A percentile compares a stretch with the other conserved stretches of the same genome.
Conservation (phyloP, 2,113 vertebrate species). For the Nerophis lumbriciformis region DNA sequence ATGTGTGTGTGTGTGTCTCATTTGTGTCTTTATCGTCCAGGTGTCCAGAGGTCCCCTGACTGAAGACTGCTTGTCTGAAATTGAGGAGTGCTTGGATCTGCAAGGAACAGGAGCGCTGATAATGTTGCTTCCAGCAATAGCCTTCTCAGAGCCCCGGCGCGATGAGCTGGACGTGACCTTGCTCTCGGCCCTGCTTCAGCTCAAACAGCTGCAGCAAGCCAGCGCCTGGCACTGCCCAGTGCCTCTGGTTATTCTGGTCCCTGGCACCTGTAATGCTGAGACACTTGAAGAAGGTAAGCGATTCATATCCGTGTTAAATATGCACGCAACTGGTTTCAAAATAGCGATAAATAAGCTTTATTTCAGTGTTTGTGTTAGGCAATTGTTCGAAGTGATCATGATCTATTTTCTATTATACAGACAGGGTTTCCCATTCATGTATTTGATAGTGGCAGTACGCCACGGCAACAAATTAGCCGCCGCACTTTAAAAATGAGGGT, state of each 20-base stretch:
- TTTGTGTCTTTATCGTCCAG: slow-evolving; percentile 51
- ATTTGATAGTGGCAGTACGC: too few relatives aligned
- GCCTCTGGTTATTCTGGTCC: slow-evolving; percentile 80
- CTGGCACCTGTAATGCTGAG: slow-evolving; percentile 26
- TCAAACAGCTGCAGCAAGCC: slow-evolving; percentile 86
- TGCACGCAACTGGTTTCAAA: too few relatives aligned
- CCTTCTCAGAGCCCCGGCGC: slow-evolving; percentile 13
- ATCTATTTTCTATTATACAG: too few relatives aligned
- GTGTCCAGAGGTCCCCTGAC: slow-evolving; percentile 73
- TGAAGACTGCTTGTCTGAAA: slow-evolving; percentile 61
- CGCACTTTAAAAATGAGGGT: too few relatives aligned
- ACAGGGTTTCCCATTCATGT: too few relatives aligned
- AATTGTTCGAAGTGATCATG: too few relatives aligned
- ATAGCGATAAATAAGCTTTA: too few relatives aligned
- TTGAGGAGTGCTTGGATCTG: slow-evolving; percentile 76
- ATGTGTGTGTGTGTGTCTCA: neutral
- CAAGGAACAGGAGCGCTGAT: slow-evolving; percentile 81
- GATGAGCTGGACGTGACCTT: slow-evolving; percentile 78
- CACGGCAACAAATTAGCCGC: too few relatives aligned
- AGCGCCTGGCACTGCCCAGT: slow-evolving; percentile 79
- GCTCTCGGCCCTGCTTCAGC: slow-evolving; percentile 84
- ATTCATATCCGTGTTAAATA: neutral
- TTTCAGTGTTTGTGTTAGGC: too few relatives aligned
- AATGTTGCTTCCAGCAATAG: slow-evolving; percentile 76
- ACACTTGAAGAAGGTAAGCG: slow-evolving; percentile 60